phyloP scores from a whole-genome alignment of 1,140 invertebrate genomes.

The Listronotus bonariensis region DNA sequence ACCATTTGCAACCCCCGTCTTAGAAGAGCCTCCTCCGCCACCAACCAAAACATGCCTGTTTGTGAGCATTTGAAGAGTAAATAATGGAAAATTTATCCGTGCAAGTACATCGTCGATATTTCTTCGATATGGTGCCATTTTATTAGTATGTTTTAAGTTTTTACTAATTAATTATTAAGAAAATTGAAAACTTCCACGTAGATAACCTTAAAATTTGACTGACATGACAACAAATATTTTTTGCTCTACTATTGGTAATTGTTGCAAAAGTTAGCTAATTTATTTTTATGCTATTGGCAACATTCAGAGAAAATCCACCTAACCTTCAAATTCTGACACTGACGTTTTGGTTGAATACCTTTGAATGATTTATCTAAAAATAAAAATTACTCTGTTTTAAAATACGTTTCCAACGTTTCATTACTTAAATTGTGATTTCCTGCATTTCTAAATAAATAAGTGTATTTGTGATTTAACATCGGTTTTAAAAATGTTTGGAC shows the following conservation, averaged over 20 bases:
- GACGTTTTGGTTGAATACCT: too few relatives aligned
- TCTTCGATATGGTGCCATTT: conserved; percentile 52
- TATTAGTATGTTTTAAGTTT: conserved; percentile 13
- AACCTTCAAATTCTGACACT: too few relatives aligned
- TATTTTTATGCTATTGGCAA: too few relatives aligned
- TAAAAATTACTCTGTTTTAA: conserved; percentile 8
- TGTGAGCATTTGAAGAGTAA: conserved; percentile 86
- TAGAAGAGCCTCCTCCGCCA: conserved; percentile 92
- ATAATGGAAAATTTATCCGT: conserved; percentile 90
- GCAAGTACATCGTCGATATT: conserved; percentile 73
- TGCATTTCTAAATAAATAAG: not conserved
- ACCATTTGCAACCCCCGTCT: conserved; percentile 94
- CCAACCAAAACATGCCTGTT: conserved; percentile 92
- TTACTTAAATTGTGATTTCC: not conserved
- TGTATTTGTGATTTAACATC: not conserved
- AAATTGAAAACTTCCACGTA: conserved; percentile 47
- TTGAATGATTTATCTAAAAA: conserved; percentile 10
- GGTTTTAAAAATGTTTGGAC: conserved; percentile 22
- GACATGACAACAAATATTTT: not conserved
- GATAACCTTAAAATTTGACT: conserved; percentile 43
- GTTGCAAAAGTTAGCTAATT: too few relatives aligned
- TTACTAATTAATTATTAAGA: conserved; percentile 16
- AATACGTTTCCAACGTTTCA: not conserved
- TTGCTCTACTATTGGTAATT: too few relatives aligned
- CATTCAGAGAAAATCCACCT: too few relatives aligned